phyloP scores from a whole-genome alignment of 2,888 invertebrate genomes.

The Nemapogon koenigi region DNA sequence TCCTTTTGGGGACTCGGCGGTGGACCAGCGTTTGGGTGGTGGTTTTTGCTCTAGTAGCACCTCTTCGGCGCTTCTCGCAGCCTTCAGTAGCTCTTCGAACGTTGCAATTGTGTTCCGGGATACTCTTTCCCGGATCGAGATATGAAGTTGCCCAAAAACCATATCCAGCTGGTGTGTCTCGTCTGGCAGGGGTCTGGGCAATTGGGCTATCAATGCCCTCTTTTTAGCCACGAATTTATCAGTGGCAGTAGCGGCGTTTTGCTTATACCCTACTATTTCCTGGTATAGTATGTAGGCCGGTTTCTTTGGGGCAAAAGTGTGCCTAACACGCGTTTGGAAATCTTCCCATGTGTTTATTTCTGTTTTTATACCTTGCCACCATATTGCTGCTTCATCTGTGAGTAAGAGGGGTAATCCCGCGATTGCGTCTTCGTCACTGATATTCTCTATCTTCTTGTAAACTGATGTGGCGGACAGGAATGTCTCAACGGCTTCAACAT shows the following conservation, averaged over 20 bases:
- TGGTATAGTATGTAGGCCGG: conserved; percentile 12
- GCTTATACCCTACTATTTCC: conserved; percentile 12
- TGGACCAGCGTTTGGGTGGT: too few species aligned
- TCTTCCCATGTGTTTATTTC: conserved; percentile 13
- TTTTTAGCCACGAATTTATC: conserved; percentile 11
- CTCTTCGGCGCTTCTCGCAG: neutral
- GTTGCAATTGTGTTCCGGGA: neutral
- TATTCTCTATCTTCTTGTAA: conserved; percentile 12
- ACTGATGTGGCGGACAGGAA: conserved; percentile 11
- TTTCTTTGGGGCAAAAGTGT: conserved; percentile 14
- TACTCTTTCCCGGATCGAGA: neutral
- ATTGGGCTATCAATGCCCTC: conserved; percentile 9
- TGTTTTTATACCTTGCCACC: conserved; percentile 16
- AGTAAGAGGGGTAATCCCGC: conserved; percentile 13
- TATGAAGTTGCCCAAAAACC: conserved; percentile 2
- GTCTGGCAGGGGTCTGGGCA: neutral
- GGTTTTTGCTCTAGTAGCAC: neutral
- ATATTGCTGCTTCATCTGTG: conserved; percentile 15
- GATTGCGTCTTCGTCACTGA: conserved; percentile 13
- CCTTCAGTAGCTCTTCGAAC: neutral
- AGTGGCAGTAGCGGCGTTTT: neutral
- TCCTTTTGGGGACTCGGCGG: too few species aligned
- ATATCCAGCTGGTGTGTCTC: conserved; percentile 7
- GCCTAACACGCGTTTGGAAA: conserved; percentile 13
- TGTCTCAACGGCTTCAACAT: conserved; percentile 11